Evolutionary conservation across 2,888 invertebrate genomes (phyloP).

Genomic region (Isoperla grammatica): DNA sequence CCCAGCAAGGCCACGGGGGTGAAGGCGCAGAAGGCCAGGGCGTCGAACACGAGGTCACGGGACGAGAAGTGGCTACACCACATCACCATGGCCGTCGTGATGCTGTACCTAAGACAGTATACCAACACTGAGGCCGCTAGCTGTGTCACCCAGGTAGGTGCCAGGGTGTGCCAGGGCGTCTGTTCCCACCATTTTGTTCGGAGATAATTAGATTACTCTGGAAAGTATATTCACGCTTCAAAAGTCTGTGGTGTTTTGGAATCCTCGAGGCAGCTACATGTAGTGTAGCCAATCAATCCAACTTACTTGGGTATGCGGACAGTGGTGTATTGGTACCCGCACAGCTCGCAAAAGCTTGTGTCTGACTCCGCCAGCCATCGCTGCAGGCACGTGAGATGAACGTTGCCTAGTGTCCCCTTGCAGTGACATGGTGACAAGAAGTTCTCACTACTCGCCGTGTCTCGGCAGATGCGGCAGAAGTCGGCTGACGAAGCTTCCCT

Average conservation of each 20-base stretch:
- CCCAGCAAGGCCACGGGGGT: constrained; percentile 52
- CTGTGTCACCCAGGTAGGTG: constrained; percentile 48
- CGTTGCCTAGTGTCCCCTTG: constrained; percentile 65
- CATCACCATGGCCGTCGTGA: too few relatives aligned
- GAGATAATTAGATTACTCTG: too few relatives aligned
- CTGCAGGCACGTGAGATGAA: constrained; percentile 68
- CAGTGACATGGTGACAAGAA: constrained; percentile 51
- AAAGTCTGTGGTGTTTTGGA: too few relatives aligned
- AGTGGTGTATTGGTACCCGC: constrained; percentile 61
- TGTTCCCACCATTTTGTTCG: too few relatives aligned
- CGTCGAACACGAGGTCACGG: constrained; percentile 47
- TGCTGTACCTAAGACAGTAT: too few relatives aligned
- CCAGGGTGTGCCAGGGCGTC: constrained; percentile 50
- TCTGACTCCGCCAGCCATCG: constrained; percentile 71
- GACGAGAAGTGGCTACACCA: background rate
- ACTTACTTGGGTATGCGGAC: constrained; percentile 49
- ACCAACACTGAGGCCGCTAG: too few relatives aligned
- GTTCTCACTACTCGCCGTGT: constrained; percentile 40
- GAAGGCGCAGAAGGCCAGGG: constrained; percentile 51
- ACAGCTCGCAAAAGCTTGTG: constrained; percentile 65
- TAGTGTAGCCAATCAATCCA: too few relatives aligned
- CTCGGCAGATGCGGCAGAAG: constrained; percentile 45
- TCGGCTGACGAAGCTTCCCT: background rate
- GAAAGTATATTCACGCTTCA: too few relatives aligned
- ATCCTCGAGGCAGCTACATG: too few relatives aligned